Conservation (phyloP, 2,113 vertebrate species). For the Peromyscus maniculatus region DNA sequence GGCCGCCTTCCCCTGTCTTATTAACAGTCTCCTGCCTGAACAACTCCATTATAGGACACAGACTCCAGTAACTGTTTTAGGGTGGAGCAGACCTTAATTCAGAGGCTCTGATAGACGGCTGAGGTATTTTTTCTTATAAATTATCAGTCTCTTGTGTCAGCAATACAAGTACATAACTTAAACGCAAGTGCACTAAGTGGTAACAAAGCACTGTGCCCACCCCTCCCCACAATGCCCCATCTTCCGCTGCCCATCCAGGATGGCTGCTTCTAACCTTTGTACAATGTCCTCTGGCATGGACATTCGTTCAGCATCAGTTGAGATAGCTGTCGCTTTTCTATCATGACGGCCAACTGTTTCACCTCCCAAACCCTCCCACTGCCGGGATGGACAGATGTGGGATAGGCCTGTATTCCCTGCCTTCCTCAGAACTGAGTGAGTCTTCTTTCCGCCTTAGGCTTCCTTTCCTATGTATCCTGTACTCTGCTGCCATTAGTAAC, state of each 20-base stretch:
- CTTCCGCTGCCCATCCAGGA: not conserved
- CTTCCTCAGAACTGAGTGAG: not conserved
- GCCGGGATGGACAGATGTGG: not conserved
- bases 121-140: not conserved
- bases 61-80: not conserved
- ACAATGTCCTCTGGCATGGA: not conserved
- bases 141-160: not conserved
- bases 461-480: not conserved
- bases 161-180: not conserved
- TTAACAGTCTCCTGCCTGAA: not conserved
- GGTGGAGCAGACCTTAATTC: not conserved
- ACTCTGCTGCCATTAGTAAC: not conserved
- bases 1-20: not conserved
- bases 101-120: not conserved
- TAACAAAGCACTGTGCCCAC: not conserved
- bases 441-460: not conserved
- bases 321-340: not conserved
- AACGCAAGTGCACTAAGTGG: not conserved
- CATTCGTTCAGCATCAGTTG: not conserved
- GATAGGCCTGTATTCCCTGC: not conserved
- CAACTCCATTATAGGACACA: not conserved
- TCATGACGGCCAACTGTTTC: not conserved
- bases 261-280: not conserved
- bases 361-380: not conserved
- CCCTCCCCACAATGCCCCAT: not conserved